These are phyloP conservation scores for Acrobasis consociella DNA, from an alignment of 2,888 invertebrate species.

Conservation along the genomic window DNA sequence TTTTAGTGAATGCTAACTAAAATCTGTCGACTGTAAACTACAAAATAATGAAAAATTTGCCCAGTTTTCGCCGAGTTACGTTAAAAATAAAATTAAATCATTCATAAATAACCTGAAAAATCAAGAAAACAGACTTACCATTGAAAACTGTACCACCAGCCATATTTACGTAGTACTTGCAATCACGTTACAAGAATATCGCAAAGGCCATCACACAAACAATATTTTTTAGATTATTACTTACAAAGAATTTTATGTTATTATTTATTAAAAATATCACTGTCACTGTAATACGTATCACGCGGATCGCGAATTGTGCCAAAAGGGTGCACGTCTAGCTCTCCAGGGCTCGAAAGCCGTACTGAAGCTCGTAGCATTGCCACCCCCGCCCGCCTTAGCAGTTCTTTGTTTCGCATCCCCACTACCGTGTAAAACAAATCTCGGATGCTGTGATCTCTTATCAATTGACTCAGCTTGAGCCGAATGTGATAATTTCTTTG, in stretches of 20 bases:
- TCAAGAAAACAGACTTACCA: conserved; percentile 43
- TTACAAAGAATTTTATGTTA: neutral
- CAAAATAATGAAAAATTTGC: no score
- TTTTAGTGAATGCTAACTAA: no score
- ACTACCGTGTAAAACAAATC: conserved; percentile 69
- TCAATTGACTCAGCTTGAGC: conserved; percentile 54
- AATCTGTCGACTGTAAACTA: no score
- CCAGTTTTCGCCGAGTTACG: no score
- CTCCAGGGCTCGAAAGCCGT: conserved; percentile 61
- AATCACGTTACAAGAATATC: conserved; percentile 27
- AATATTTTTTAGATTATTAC: neutral
- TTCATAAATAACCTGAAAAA: neutral
- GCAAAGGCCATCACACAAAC: conserved; percentile 26
- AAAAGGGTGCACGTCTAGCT: conserved; percentile 41
- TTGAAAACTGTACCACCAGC: conserved; percentile 41
- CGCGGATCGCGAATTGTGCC: conserved; percentile 32
- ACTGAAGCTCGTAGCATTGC: conserved; percentile 49
- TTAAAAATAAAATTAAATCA: no score
- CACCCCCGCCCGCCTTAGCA: conserved; percentile 69
- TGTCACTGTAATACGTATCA: conserved; percentile 36
- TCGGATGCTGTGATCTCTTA: conserved; percentile 63
- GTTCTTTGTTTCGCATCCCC: conserved; percentile 78
- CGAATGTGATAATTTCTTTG: conserved; percentile 32
- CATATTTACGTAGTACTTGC: conserved; percentile 31
- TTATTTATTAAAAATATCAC: conserved; percentile 8